Percentiles rank a stretch among this genome's conserved stretches.
These are phyloP conservation scores for Cichladusa arquata DNA, from an alignment of 2,113 vertebrate genomes.

Conservation along the genomic window DNA sequence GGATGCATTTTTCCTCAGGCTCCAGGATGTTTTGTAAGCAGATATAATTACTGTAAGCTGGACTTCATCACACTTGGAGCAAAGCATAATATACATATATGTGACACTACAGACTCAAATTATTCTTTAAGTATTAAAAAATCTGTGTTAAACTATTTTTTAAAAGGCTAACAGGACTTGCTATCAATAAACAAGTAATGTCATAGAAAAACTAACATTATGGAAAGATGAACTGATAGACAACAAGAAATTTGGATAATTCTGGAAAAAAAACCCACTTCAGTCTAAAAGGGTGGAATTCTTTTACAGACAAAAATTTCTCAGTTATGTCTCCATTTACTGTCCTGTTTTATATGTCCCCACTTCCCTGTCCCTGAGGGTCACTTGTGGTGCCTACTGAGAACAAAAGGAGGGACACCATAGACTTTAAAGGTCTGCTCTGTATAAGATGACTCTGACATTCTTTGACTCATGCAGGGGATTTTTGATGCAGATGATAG, in stretches of 20 bases:
- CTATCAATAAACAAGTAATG: background rate
- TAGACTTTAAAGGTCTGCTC: background rate
- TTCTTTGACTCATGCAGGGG: background rate
- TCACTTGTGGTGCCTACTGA: background rate
- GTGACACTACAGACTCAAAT: background rate
- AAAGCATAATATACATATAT: too few relatives aligned
- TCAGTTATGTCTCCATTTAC: background rate
- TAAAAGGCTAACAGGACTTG: background rate
- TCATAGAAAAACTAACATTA: background rate
- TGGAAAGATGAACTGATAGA: background rate
- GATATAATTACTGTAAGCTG: background rate
- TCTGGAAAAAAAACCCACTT: background rate
- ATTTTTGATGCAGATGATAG: background rate
- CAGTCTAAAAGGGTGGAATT: background rate
- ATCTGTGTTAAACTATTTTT: background rate
- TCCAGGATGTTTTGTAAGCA: background rate
- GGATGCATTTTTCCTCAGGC: fast-evolving
- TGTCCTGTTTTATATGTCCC: background rate
- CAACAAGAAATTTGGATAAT: background rate
- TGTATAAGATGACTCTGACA: background rate
- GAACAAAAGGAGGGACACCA: background rate
- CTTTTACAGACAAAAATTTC: background rate
- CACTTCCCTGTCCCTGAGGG: background rate
- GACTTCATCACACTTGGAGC: background rate
- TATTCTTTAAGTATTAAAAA: background rate